Evolutionary conservation across 2,113 vertebrate species (phyloP), one percentile per base, ranked within the genome.

Genomic region (Crotalus horridus): DNA sequence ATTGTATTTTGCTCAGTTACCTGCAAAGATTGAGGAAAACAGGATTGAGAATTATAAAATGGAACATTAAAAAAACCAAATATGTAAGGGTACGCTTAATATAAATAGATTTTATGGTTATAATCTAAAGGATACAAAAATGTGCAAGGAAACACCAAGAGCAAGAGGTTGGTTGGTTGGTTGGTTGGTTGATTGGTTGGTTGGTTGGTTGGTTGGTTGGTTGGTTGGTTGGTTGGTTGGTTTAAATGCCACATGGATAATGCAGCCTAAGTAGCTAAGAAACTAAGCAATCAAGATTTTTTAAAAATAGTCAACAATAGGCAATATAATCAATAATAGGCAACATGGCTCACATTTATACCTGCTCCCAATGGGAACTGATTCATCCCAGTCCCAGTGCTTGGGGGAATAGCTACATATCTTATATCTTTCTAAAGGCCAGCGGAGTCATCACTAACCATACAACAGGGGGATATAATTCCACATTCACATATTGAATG

Each of bases 1-100:
- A 89, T 29, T 51, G 39, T 89, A 89, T 51, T 59, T 54, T 89
- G 54, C 43, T 92, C 43, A 92, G 24, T 92, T 89, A 92, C 23
- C 23, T 92, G 61, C 55, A 81, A 92, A 89, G 87, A 17, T 4
- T 74, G 87, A 24, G 23, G 17, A 39, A 92, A 69, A 54, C 17
- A 23, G 88, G 13, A 92, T 26, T 55, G 51, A 64, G 91, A 74
- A 55, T 74, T 88, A 88, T 88, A 92, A 69, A 74, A 9, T 51
- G 85, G 43, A n/a, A 85, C 7, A 15, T 87, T n/a, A n/a, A 33
- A 64, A 56, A 4, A 12, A 17, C 24, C 12, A 26, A 59, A 21
- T 29, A 87, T 15, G 85, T 91, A 51, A 5, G 51, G 13, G 20
- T 43, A 23, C 33, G 55, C 43, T 91, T 56, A 85, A 21, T 85